Evolutionary conservation across 1,140 invertebrate genomes (phyloP), one percentile per base, ranked within the genome.

Genomic region (Panagrolaimus sp.): DNA sequence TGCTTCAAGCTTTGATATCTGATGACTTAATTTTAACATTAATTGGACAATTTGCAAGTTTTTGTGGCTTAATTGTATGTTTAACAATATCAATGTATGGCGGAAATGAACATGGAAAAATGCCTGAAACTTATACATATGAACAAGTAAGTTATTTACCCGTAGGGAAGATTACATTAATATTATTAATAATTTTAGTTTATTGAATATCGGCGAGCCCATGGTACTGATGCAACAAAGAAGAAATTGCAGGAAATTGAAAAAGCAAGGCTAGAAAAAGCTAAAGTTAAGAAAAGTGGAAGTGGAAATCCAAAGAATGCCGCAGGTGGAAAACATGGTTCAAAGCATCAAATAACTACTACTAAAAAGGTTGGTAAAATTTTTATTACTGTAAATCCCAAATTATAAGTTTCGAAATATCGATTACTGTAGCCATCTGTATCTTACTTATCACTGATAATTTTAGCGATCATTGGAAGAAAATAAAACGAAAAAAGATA

Each of bases 31-130:
- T 58, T 58, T 26, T 28, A 21, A 58, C 52, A 7, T 1, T 58
- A 3, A 0, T 58, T 17, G 14, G 21, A 4, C 52, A 58, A 58
- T 58, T 21, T 58, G 15, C 21, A 12, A 28, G 52, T 1, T 58
- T 58, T 14, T 26, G 21, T 12, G 21, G 52, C 10, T 8, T 58
- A 0, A 12, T 58, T 1, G 52, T n/a, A 58, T 58, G 52, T 58
- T 58, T 58, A 28, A 58, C 52, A 28, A 21, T 58, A 5, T 58
- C 52, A 6, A 58, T 58, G 15, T 58, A 58, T 21, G 52, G 52
- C 28, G 52, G 52, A 14, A 58, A 58, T 58, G 52, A 58, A 28
- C 52, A 21, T 4, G 52, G 52, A 28, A 58, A 58, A 26, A 10
- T 58, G 1, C 52, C 52, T 8, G 52, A 58, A 26, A 58, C 15